phyloP scores from a whole-genome alignment of 2,888 invertebrate genomes.

The Sarcophaga carnaria region DNA sequence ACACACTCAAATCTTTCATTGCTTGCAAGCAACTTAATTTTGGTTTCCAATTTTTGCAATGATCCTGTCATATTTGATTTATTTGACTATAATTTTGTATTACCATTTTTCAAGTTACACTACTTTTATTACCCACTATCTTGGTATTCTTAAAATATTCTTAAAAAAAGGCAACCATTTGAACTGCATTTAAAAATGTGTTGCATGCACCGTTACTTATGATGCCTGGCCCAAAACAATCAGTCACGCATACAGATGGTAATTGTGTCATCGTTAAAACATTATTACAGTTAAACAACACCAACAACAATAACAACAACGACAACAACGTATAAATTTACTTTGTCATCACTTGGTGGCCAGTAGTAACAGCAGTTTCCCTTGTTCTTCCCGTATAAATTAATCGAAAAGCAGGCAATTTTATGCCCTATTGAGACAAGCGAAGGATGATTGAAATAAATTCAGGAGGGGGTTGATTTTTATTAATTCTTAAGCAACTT shows the following conservation, averaged over 20 bases:
- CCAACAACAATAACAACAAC: slow-evolving; percentile 26
- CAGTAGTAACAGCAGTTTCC: slow-evolving; percentile 1
- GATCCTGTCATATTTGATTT: too few relatives aligned
- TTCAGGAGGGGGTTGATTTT: slow-evolving; percentile 41
- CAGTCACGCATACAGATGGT: slow-evolving; percentile 60
- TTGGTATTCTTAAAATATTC: neutral
- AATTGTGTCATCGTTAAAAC: slow-evolving; percentile 66
- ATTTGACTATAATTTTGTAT: too few relatives aligned
- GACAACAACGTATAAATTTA: slow-evolving; percentile 25
- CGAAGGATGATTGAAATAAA: neutral
- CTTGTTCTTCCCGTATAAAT: neutral
- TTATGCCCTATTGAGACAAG: slow-evolving; percentile 2
- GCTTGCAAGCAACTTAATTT: too few relatives aligned
- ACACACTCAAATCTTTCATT: too few relatives aligned
- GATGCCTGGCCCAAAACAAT: slow-evolving; percentile 29
- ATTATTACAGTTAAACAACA: slow-evolving; percentile 50
- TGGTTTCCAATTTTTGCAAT: too few relatives aligned
- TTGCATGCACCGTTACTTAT: slow-evolving; percentile 4
- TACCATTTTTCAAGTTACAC: too few relatives aligned
- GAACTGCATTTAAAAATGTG: slow-evolving; percentile 22
- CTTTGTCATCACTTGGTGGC: slow-evolving; percentile 49
- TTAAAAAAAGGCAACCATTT: neutral
- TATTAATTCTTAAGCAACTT: neutral
- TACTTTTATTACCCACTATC: neutral
- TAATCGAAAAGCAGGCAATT: slow-evolving; percentile 22